Percentiles rank a stretch among this genome's conserved stretches.
Conservation (phyloP, 2,888 invertebrate species). For the Anaspis maculata region DNA sequence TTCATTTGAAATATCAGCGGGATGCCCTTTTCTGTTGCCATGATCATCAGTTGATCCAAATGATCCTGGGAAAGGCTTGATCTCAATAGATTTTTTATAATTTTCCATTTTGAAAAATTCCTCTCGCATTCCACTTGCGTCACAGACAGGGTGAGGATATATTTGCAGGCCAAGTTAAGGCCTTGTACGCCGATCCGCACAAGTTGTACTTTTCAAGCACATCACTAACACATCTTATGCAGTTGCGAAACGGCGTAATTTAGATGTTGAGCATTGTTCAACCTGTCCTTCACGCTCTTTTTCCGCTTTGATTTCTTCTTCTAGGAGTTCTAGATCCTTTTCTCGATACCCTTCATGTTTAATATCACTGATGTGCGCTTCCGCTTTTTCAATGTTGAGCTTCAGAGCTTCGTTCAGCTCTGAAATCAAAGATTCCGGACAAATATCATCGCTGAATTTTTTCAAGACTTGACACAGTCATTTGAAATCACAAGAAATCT, state of each 20-base stretch:
- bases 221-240: slow-evolving; percentile 4
- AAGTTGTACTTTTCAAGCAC: slow-evolving; percentile 4
- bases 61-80: neutral
- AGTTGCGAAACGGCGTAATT: no score
- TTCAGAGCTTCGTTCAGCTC: slow-evolving; percentile 1
- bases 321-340: no score
- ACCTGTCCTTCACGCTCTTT: no score
- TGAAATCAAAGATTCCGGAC: neutral
- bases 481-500: neutral
- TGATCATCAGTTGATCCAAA: neutral
- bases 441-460: neutral
- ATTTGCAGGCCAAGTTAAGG: slow-evolving; percentile 5
- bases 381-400: slow-evolving; percentile 2
- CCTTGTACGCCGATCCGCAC: slow-evolving; percentile 2
- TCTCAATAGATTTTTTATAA: slow-evolving; percentile 6
- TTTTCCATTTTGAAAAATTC: slow-evolving; percentile 5
- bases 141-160: slow-evolving; percentile 5
- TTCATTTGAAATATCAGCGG: neutral
- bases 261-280: no score
- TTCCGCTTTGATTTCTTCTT: no score
- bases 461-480: slow-evolving; percentile 1
- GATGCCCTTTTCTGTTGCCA: neutral
- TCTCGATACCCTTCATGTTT: no score
- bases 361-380: no score
- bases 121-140: slow-evolving; percentile 6